Conservation (phyloP, 2,888 invertebrate species). For the Serrognathus titanus region DNA sequence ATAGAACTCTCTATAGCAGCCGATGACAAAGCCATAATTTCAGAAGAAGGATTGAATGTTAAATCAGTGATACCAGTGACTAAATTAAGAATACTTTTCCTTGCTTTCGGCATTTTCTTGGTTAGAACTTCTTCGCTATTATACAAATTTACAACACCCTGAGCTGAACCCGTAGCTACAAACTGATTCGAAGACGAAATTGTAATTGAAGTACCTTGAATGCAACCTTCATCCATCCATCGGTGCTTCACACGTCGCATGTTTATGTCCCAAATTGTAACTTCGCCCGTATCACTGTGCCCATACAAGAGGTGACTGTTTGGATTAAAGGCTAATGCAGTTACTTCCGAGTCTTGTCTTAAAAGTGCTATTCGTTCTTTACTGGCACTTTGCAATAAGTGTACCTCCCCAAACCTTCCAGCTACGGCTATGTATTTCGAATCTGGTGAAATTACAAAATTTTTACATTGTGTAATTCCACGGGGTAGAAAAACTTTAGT, state of each 20-base stretch:
- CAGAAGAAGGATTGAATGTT: conserved; percentile 79
- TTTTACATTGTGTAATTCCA: conserved; percentile 57
- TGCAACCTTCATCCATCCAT: conserved; percentile 84
- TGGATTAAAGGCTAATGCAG: conserved; percentile 65
- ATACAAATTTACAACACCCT: conserved; percentile 92
- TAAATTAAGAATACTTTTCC: conserved; percentile 77
- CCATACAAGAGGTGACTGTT: conserved; percentile 70
- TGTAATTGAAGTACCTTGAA: conserved; percentile 68
- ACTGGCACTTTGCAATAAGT: conserved; percentile 67
- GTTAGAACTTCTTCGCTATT: conserved; percentile 59
- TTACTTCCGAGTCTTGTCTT: conserved; percentile 74
- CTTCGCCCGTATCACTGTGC: conserved; percentile 68
- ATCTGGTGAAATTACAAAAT: conserved; percentile 78
- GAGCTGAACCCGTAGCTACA: conserved; percentile 81
- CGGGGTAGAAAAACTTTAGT: conserved; percentile 60
- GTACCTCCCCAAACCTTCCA: conserved; percentile 76
- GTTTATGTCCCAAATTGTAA: conserved; percentile 79
- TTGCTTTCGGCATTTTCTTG: conserved; percentile 57
- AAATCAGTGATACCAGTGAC: conserved; percentile 71
- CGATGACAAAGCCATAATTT: conserved; percentile 78
- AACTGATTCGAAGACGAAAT: conserved; percentile 73
- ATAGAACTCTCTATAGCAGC: conserved; percentile 66
- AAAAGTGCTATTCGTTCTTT: conserved; percentile 74
- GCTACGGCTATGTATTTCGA: conserved; percentile 72
- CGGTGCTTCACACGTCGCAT: conserved; percentile 66